Conservation (phyloP, 2,797 vertebrate species). For the Pipistrellus nathusii region DNA sequence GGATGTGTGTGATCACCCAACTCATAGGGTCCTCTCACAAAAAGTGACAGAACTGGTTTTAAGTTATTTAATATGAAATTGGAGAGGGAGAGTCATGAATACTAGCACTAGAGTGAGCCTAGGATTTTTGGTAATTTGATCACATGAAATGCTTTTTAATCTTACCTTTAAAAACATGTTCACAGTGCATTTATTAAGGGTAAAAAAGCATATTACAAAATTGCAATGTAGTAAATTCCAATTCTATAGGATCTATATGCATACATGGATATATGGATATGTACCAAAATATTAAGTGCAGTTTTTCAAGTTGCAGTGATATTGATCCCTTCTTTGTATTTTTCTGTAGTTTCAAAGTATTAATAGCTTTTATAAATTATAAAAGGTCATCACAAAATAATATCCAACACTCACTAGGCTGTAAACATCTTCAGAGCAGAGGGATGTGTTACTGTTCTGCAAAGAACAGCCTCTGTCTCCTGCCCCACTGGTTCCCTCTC, state of each 20-base stretch:
- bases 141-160: neutral
- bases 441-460: neutral
- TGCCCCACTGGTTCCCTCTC: neutral
- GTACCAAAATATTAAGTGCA: constrained; percentile 15
- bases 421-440: constrained; percentile 29
- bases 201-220: constrained; percentile 45
- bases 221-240: constrained; percentile 29
- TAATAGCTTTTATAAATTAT: constrained; percentile 48
- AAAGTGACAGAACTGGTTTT: constrained; percentile 18
- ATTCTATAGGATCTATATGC: neutral
- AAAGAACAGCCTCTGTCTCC: neutral
- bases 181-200: constrained; percentile 34
- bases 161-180: constrained; percentile 37
- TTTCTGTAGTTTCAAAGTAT: constrained; percentile 27
- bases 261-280: neutral
- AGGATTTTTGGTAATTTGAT: constrained; percentile 9
- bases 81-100: neutral
- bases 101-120: neutral
- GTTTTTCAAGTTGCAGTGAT: constrained; percentile 48
- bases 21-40: neutral
- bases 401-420: neutral
- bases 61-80: constrained; percentile 2
- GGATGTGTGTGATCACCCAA: neutral
- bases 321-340: constrained; percentile 15
- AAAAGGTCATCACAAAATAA: constrained; percentile 46